phyloP scores from a whole-genome alignment of 2,888 invertebrate genomes.

The Lepas anatifera region DNA sequence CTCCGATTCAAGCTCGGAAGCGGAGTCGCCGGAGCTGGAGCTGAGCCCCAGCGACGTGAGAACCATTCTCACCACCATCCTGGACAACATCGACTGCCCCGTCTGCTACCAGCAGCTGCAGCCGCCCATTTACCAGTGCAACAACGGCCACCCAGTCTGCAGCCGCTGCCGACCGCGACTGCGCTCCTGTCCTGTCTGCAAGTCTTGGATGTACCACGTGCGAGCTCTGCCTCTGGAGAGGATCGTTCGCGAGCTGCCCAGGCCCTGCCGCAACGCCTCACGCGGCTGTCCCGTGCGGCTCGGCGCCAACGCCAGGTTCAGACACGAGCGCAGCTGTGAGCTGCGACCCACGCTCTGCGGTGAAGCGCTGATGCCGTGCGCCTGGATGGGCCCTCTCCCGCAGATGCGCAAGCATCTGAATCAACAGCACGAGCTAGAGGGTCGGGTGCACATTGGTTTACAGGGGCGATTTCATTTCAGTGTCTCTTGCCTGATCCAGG shows the following conservation, averaged over 20 bases:
- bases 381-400: neutral
- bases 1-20: no score
- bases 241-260: neutral
- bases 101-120: conserved; percentile 16
- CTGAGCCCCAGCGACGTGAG: neutral
- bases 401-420: neutral
- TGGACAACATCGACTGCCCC: conserved; percentile 17
- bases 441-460: neutral
- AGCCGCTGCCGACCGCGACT: conserved; percentile 9
- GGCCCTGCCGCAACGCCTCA: neutral
- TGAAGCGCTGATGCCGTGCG: neutral
- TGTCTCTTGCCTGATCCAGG: neutral
- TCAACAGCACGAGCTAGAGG: neutral
- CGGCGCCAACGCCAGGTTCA: neutral
- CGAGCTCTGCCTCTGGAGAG: conserved; percentile 4
- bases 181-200: conserved; percentile 17
- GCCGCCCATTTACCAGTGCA: conserved; percentile 18
- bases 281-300: neutral
- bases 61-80: neutral
- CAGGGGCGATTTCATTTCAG: neutral
- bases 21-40: no score
- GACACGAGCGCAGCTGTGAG: neutral
- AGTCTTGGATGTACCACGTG: conserved; percentile 8
- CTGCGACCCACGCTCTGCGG: neutral
- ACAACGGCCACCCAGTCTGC: conserved; percentile 19